Evolutionary conservation across 1,140 invertebrate species (phyloP), one percentile per base, ranked within the genome.

Genomic region (Bombus impatiens): DNA sequence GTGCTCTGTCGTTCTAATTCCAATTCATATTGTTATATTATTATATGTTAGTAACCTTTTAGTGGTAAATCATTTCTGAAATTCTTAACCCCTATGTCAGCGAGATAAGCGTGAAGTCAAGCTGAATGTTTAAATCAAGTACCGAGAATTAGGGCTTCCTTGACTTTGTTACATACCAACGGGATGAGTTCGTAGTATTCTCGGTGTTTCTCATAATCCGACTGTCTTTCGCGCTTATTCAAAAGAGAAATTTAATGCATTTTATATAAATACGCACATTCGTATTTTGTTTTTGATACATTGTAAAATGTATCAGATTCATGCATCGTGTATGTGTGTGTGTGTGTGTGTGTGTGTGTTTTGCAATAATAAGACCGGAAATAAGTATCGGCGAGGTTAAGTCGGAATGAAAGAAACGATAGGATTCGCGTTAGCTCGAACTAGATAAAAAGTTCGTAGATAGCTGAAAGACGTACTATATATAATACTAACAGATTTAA

Each of bases 321-420:
- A 28, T 22, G 42, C 3, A 9, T 37, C 10, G 57, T 0, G 2
- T 0, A 4, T 1, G 15, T 6, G 5, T 0, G 3, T 0, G 10
- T 1, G 57, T 1, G 28, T 12, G 32, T 32, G 32, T 32, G 25
- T 28, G 25, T 0, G 10, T 62, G 25, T 59, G 0, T 28, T 88
- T 86, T 88, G 87, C 72, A 88, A 75, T 12, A 53, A n/a, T n/a
- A 53, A 86, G 65, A 77, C 76, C 87, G 87, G 88, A 86, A 88
- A 88, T 77, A 88, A 89, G 62, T 76, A 80, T 79, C 87, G 65
- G 37, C 15, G 59, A 81, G 62, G 59, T 75, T 82, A 79, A 82
- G 79, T 32, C 37, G 42, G 57, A 47, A 13, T 78, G 18, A 59
- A 44, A 67, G 57, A 67, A 47, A 76, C 37, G 76, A 76, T 53